Evolutionary conservation across 2,888 invertebrate species (phyloP).

Genomic region (Ptilodon capucinus): DNA sequence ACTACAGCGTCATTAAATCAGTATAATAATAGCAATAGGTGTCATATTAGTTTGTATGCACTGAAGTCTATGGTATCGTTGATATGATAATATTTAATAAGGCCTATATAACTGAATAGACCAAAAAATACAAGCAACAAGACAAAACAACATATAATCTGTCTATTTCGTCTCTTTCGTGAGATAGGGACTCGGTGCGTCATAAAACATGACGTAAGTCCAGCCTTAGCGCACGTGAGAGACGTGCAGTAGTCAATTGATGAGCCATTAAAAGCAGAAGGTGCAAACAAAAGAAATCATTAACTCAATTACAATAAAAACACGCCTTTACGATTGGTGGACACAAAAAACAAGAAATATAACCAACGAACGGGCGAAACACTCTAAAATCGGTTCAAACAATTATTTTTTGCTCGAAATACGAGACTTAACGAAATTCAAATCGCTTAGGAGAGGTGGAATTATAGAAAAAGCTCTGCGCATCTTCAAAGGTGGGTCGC

Average conservation of each 20-base stretch:
- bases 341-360: conserved; percentile 47
- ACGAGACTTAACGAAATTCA: conserved; percentile 80
- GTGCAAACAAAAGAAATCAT: not conserved
- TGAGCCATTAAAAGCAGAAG: not conserved
- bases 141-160: too few species aligned
- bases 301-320: conserved; percentile 12
- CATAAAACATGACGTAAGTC: too few species aligned
- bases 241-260: not conserved
- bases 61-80: too few species aligned
- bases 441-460: conserved; percentile 78
- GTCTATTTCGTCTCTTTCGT: too few species aligned
- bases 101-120: too few species aligned
- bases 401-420: conserved; percentile 81
- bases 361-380: conserved; percentile 45
- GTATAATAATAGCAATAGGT: too few species aligned
- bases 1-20: too few species aligned
- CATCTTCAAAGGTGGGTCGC: conserved; percentile 79
- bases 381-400: conserved; percentile 71
- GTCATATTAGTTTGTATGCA: too few species aligned
- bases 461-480: conserved; percentile 81
- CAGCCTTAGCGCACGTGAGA: too few species aligned
- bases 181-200: too few species aligned
- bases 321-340: conserved; percentile 34
- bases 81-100: too few species aligned
- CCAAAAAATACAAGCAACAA: too few species aligned